Evolutionary conservation across 2,888 invertebrate species (phyloP).

Genomic region (Drosophila lacicola): DNA sequence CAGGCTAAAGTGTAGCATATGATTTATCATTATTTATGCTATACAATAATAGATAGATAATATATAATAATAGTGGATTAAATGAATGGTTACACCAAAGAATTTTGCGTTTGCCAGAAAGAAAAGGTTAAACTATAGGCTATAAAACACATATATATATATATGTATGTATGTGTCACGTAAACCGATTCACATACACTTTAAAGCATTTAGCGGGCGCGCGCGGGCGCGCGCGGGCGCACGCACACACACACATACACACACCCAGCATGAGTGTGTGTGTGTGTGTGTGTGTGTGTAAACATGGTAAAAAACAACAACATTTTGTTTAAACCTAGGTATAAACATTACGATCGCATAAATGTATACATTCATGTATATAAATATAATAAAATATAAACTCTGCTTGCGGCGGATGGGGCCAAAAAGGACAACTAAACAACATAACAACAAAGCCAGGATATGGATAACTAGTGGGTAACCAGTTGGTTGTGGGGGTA

Average conservation of each 20-base stretch:
- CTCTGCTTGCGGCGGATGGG: conserved; percentile 43
- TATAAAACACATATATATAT: conserved; percentile 21
- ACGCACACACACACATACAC: conserved; percentile 18
- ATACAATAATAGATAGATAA: conserved; percentile 52
- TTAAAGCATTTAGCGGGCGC: conserved; percentile 62
- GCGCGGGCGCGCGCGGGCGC: conserved; percentile 12
- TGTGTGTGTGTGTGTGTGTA: conserved; percentile 27
- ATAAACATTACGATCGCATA: conserved; percentile 65
- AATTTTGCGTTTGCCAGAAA: conserved; percentile 38
- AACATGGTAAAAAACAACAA: conserved; percentile 69
- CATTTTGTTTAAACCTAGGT: conserved; percentile 59
- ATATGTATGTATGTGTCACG: conserved; percentile 13
- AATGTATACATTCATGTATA: conserved; percentile 49
- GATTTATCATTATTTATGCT: conserved; percentile 59
- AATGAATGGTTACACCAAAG: conserved; percentile 60
- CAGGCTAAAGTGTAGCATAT: conserved; percentile 62
- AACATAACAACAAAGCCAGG: conserved; percentile 66
- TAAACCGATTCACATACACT: conserved; percentile 43
- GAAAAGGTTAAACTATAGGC: conserved; percentile 19
- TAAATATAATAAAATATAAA: conserved; percentile 59
- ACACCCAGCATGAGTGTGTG: background rate
- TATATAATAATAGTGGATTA: conserved; percentile 34
- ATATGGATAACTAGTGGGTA: conserved; percentile 41
- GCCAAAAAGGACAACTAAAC: conserved; percentile 37
- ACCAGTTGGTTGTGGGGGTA: conserved; percentile 6